Percentiles rank a stretch among this genome's conserved stretches.
phyloP scores from a whole-genome alignment of 35 echinoderm and acorn worm genomes.

The Diadema setosum region DNA sequence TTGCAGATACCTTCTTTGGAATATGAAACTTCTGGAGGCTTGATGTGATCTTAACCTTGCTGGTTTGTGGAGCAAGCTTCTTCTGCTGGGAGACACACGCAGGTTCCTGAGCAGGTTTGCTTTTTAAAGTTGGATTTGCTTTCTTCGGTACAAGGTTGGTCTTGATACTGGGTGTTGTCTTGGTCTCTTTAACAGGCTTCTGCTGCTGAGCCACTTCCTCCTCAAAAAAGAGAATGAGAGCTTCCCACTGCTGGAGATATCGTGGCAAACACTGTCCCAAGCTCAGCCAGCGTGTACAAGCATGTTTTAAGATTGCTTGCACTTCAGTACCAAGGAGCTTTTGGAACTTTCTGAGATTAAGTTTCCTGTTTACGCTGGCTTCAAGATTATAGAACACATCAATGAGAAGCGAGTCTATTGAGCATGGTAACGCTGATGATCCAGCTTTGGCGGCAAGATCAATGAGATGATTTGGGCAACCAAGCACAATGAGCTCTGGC shows the following conservation, averaged over 20 bases:
- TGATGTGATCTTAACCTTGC: too few relatives aligned
- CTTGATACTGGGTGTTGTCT: too few relatives aligned
- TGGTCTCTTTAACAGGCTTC: too few relatives aligned
- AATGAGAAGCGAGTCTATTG: background rate
- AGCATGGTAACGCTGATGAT: background rate
- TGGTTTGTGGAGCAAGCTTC: too few relatives aligned
- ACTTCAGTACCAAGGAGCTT: background rate
- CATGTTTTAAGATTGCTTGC: background rate
- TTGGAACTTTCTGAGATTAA: background rate
- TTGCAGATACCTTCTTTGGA: too few relatives aligned
- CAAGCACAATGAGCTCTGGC: constrained; percentile 6
- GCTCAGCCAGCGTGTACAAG: background rate
- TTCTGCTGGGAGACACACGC: too few relatives aligned
- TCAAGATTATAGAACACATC: constrained; percentile 19
- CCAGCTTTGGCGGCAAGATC: constrained; percentile 14
- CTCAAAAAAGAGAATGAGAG: too few relatives aligned
- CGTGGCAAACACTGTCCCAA: background rate
- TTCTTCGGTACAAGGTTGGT: too few relatives aligned
- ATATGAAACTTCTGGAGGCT: too few relatives aligned
- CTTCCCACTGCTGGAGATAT: background rate
- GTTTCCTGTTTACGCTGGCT: constrained; percentile 7
- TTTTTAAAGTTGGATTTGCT: too few relatives aligned
- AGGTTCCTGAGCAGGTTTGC: too few relatives aligned
- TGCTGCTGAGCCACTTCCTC: too few relatives aligned
- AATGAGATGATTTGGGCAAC: constrained; percentile 10